Evolutionary conservation across 2,797 vertebrate genomes (phyloP).

Genomic region (Australoheros facetus): DNA sequence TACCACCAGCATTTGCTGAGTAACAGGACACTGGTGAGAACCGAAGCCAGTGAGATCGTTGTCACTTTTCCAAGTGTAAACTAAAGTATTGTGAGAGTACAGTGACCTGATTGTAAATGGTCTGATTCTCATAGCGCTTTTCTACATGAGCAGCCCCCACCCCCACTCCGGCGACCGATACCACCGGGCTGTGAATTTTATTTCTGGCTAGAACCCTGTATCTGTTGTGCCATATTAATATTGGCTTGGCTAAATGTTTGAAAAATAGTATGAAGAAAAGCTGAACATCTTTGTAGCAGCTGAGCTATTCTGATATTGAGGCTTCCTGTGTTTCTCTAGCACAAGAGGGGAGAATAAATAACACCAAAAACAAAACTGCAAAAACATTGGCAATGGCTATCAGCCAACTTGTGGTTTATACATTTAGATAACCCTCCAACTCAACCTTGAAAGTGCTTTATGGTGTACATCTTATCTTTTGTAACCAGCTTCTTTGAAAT

Average conservation of each 20-base stretch:
- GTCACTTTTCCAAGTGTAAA: background rate
- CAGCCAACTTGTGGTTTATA: background rate
- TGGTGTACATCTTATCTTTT: constrained; percentile 31
- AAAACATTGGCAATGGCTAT: background rate
- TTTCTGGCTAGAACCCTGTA: too few relatives aligned
- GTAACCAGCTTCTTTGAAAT: background rate
- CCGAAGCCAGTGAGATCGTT: background rate
- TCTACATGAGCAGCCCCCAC: too few relatives aligned
- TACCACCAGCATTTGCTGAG: background rate
- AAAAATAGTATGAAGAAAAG: background rate
- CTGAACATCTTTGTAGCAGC: background rate
- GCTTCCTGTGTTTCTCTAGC: background rate
- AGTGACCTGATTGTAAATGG: background rate
- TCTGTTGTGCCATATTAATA: background rate
- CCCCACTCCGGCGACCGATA: too few relatives aligned
- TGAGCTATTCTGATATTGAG: background rate
- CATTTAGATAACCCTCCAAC: background rate
- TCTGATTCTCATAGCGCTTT: too few relatives aligned
- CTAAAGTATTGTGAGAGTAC: background rate
- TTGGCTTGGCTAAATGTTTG: background rate
- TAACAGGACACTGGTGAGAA: background rate
- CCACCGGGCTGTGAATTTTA: too few relatives aligned
- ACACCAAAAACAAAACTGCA: background rate
- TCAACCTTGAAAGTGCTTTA: background rate
- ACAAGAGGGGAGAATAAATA: background rate